Evolutionary conservation across 2,797 vertebrate species (phyloP).

Genomic region (Hipposideros larvatus): DNA sequence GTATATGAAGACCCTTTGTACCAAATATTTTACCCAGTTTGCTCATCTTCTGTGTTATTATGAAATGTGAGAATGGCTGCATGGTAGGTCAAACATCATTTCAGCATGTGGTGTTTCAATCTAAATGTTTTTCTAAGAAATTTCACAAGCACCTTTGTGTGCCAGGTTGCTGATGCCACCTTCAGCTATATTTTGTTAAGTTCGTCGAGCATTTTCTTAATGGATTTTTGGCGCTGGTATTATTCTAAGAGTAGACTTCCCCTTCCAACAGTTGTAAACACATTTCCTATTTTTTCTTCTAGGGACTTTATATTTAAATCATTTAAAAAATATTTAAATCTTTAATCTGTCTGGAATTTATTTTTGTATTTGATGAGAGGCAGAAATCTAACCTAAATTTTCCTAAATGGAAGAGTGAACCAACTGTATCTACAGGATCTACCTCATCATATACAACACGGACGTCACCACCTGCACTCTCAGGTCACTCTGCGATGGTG

Average conservation of each 20-base stretch:
- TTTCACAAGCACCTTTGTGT: conserved; percentile 91
- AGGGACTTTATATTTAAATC: conserved; percentile 46
- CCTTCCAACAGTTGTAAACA: not conserved
- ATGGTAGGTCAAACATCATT: conserved; percentile 1
- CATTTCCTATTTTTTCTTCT: conserved; percentile 1
- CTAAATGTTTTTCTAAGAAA: not conserved
- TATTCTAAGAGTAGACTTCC: conserved; percentile 11
- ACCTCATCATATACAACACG: not conserved
- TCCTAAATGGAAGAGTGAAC: conserved; percentile 41
- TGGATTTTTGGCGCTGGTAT: not conserved
- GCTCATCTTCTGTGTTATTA: conserved; percentile 47
- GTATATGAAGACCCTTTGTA: conserved; percentile 2
- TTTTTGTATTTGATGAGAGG: conserved; percentile 37
- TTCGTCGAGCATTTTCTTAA: not conserved
- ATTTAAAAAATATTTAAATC: not conserved
- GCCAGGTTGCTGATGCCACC: conserved; percentile 83
- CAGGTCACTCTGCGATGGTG: not conserved
- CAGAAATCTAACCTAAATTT: conserved; percentile 28
- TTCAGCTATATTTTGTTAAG: not conserved
- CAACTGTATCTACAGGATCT: not conserved
- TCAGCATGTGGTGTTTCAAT: conserved; percentile 9
- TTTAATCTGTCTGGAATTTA: conserved; percentile 30
- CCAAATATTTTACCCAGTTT: conserved; percentile 30
- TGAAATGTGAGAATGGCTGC: not conserved
- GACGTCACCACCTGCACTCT: not conserved